Evolutionary conservation across 2,888 invertebrate species (phyloP).

Genomic region (Pherbina coryleti): DNA sequence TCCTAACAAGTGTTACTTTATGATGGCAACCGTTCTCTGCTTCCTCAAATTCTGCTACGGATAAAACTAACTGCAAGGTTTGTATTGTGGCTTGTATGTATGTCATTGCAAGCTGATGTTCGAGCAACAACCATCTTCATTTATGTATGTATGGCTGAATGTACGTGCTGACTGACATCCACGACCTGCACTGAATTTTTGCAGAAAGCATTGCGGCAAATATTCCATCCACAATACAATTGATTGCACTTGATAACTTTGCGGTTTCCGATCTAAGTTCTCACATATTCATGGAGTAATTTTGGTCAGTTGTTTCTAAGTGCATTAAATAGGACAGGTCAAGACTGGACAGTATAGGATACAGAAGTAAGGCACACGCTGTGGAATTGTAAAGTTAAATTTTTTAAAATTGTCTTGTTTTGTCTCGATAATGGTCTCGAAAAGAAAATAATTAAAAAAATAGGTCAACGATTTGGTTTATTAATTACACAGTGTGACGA

Average conservation of each 20-base stretch:
- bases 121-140: neutral
- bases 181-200: constrained; percentile 49
- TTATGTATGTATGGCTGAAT: constrained; percentile 58
- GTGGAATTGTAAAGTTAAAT: neutral
- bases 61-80: constrained; percentile 8
- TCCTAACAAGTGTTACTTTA: constrained; percentile 45
- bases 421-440: too few species aligned
- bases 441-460: too few species aligned
- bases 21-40: neutral
- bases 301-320: neutral
- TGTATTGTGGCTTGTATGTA: neutral
- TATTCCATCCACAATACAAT: constrained; percentile 55
- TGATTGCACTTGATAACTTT: constrained; percentile 64
- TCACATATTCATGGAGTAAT: constrained; percentile 7
- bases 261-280: constrained; percentile 63
- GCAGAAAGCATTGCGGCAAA: constrained; percentile 28
- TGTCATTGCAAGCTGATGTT: neutral
- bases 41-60: neutral
- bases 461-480: too few species aligned
- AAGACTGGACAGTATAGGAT: too few species aligned
- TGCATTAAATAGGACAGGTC: constrained; percentile 5
- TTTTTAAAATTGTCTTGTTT: neutral
- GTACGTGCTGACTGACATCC: constrained; percentile 56
- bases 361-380: neutral
- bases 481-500: too few species aligned